Evolutionary conservation across 2,888 invertebrate species (phyloP), one percentile per base, ranked within the genome.

Genomic region (Microchrysa polita): DNA sequence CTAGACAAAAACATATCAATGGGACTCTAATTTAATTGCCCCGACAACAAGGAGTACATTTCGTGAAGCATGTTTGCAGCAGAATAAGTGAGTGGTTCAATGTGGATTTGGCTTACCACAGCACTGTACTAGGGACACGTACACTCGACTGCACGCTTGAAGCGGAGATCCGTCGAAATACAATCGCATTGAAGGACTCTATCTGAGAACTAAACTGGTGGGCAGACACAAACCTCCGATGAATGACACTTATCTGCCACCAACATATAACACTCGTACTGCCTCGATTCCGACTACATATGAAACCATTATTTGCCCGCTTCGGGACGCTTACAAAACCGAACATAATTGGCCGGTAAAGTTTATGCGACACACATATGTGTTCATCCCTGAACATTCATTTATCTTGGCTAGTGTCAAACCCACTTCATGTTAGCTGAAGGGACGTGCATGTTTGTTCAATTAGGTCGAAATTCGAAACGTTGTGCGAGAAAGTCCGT

Each of bases 401-500:
- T 75, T 75, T 75, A 73, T 75, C 75, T 73, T 75, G 59, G 75
- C 73, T 73, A 73, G 73, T 75, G 75, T 75, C 75, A 75, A 75
- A 75, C 75, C 75, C 75, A 75, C 75, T 75, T 75, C 75, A 75
- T 75, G 75, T 75, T 75, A 34, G 72, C 72, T 71, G 48, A 71
- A 48, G 72, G 67, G 69, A 75, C 75, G 75, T 75, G 75, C 75
- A 75, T 75, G 75, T 75, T 75, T 75, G 75, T 75, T 75, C 73
- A 75, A 75, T 75, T 75, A 75, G 75, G 75, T 75, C 69, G 72
- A 73, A 73, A 40, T 57, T 12, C 34, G 53, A n/a, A 27, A 53
- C 53, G 4, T 16, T 9, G 65, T 23, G 34, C 23, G 34, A 59
- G 59, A 57, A 57, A 40, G n/a, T n/a, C n/a, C n/a, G n/a, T n/a